Evolutionary conservation across 2,888 invertebrate species (phyloP).

Genomic region (Teinopalpus imperialis): DNA sequence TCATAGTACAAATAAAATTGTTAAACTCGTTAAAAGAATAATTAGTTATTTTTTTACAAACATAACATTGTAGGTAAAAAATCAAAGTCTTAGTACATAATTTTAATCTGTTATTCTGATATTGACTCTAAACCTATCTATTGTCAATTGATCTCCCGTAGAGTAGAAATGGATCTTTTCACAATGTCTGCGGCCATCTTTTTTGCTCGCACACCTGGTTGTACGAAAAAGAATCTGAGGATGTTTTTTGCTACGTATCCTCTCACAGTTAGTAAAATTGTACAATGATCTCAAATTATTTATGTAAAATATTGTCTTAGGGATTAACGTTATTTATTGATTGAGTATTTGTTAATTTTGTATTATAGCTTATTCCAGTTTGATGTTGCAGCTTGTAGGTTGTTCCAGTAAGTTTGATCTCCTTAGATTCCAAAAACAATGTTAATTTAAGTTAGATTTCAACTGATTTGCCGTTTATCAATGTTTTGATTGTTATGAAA

Average conservation of each 20-base stretch:
- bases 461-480: not conserved
- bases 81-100: too few species aligned
- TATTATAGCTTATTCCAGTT: conserved; percentile 37
- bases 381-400: conserved; percentile 34
- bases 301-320: conserved; percentile 63
- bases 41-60: too few species aligned
- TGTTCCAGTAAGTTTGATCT: conserved; percentile 57
- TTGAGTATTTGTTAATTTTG: conserved; percentile 35
- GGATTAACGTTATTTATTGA: conserved; percentile 68
- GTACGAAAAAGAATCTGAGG: conserved; percentile 41
- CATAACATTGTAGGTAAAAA: too few species aligned
- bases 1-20: too few species aligned
- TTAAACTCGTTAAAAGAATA: too few species aligned
- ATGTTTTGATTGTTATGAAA: too few species aligned
- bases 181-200: conserved; percentile 49
- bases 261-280: conserved; percentile 51
- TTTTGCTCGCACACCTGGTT: conserved; percentile 65
- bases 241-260: conserved; percentile 37
- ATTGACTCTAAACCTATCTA: conserved; percentile 36
- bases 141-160: conserved; percentile 55
- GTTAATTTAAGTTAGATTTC: conserved; percentile 7
- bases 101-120: conserved; percentile 10
- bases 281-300: conserved; percentile 79
- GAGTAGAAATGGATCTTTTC: conserved; percentile 41
- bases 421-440: conserved; percentile 54